Base-by-base conservation (phyloP, 2,888 invertebrate genomes). In the Leucoma salicis region DNA sequence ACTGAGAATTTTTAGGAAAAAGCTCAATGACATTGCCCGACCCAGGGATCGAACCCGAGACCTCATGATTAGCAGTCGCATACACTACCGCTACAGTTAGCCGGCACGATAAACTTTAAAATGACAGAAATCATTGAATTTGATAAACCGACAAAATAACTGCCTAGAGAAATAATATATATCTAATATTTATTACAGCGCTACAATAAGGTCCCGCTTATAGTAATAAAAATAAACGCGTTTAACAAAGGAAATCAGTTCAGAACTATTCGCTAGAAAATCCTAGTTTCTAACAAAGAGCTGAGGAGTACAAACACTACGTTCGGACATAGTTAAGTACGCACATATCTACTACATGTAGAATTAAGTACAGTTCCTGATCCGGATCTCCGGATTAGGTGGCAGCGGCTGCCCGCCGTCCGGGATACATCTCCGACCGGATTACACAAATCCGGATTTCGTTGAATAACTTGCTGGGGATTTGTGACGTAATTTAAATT, bases 401-500 rank as follows among this genome's bases (percentile, higher is more conserved):
- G 72, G 70, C 72, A 71, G 79, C 74, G 82, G 79, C 82, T 82
- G 82, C 81, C 85, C 86, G 82, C 78, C 74, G 81, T 69, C 80
- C 79, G 78, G 78, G 79, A 78, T 80, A 79, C 82, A 79, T 82
- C 83, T 83, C 81, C 79, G 70, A 68, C 68, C 71, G 81, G 86
- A 86, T 87, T 85, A 88, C 81, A 68, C 56, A 58, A 70, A 87
- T 85, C 82, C 85, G 84, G 84, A 86, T 86, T 82, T 83, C 68
- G 77, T 79, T 74, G 80, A 85, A 85, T 84, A 85, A 81, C 81
- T 82, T 74, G 77, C 74, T 47, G 49, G 61, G 63, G 77, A 74
- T 56, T 58, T 58, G 53, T 62, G 62, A 58, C 53, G 58, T 62
- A 56, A 57, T 49, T 49, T 54, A 61, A 56, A 52, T 54, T 31